Conservation (phyloP, 2,113 vertebrate species). For the Seriola rivoliana region DNA sequence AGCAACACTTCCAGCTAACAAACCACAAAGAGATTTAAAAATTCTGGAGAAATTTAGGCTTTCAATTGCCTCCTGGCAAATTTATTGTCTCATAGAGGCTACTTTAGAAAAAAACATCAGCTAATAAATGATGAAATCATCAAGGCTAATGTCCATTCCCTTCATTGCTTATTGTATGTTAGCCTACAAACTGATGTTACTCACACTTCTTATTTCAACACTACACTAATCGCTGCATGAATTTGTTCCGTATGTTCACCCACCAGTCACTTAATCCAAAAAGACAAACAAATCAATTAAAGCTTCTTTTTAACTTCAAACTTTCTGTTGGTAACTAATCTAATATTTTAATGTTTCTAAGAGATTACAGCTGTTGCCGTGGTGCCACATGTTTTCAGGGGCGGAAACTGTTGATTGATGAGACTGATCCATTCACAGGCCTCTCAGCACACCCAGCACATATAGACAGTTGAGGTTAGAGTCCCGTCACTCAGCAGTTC, state of each 20-base stretch:
- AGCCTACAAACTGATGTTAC: not conserved
- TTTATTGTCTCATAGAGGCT: not conserved
- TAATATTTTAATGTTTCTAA: not conserved
- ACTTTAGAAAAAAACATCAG: not conserved
- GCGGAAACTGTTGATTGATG: constrained; percentile 64
- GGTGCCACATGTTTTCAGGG: constrained; percentile 7
- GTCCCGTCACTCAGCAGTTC: constrained; percentile 73
- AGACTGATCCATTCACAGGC: constrained; percentile 37
- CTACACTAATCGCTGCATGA: not conserved
- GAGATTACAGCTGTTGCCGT: not conserved
- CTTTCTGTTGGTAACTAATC: not conserved
- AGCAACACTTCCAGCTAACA: constrained; percentile 45
- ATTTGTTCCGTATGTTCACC: constrained; percentile 11
- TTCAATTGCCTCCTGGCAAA: constrained; percentile 15
- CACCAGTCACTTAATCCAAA: not conserved
- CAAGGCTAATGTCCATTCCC: not conserved
- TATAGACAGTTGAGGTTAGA: constrained; percentile 65
- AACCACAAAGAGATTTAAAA: constrained; percentile 36
- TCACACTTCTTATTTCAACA: not conserved
- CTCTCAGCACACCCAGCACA: constrained; percentile 33
- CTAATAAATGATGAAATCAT: not conserved
- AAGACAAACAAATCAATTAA: not conserved
- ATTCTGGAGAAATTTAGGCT: constrained; percentile 14
- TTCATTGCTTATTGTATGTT: not conserved
- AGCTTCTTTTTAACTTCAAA: not conserved